These are phyloP conservation scores for Sphenopsis melanotis DNA, from an alignment of 2,797 vertebrate species.

Conservation along the genomic window DNA sequence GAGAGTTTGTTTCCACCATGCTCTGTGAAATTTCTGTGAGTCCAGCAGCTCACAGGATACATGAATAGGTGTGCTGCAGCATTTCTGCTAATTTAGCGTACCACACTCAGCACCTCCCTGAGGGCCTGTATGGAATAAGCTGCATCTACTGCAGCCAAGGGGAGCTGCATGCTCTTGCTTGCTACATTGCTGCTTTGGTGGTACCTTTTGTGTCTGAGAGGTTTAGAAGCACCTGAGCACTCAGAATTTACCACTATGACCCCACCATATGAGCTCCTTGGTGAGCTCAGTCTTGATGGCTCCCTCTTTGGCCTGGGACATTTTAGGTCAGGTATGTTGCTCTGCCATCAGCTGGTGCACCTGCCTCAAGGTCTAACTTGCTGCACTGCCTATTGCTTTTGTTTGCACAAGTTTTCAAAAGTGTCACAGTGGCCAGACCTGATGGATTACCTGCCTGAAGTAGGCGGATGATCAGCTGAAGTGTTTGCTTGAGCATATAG, in stretches of 20 bases:
- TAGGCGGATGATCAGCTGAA: neutral
- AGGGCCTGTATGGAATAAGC: neutral
- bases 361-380: neutral
- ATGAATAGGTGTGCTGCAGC: fast-evolving
- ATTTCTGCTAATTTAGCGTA: neutral
- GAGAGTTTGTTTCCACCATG: neutral
- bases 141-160: neutral
- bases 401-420: neutral
- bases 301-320: neutral
- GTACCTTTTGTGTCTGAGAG: neutral
- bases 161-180: neutral
- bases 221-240: neutral
- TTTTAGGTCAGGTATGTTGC: neutral
- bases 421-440: neutral
- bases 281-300: fast-evolving
- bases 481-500: neutral
- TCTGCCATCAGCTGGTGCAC: neutral
- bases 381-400: neutral
- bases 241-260: fast-evolving
- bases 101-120: neutral
- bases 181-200: neutral
- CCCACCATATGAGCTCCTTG: fast-evolving
- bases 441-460: neutral
- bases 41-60: fast-evolving
- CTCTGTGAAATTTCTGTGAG: neutral